Base-by-base conservation (phyloP, 1,140 invertebrate genomes). In the Sycophila sp. region DNA sequence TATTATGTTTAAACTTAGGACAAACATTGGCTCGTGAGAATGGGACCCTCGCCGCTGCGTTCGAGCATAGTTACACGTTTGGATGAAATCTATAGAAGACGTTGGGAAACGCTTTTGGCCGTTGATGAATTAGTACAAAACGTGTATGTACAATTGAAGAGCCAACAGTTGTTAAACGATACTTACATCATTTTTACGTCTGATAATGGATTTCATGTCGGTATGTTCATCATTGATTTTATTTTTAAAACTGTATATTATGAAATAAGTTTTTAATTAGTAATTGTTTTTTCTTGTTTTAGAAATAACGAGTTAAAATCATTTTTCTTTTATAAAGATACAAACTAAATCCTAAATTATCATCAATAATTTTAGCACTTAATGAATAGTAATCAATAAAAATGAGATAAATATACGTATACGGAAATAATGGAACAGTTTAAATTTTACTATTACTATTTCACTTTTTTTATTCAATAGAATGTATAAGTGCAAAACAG, bases 171-270 rank as follows among this genome's bases (percentile, higher is more conserved):
- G 2, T 78, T 95, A 6, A 82, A 93, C 5, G 88, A 94, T 75
- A 96, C 95, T 4, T 95, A 92, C 77, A 79, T 96, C 0, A 90
- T 96, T 51, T 94, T 92, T 75, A 93, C 94, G 0, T 96, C 94
- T 0, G 95, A 97, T 80, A 96, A 96, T 87, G 95, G 95, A 55
- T 97, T 92, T 84, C 95, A 97, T 86, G 86, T 96, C 77, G 94
- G 94, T 91, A 86, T 69, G 24, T 64, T 34, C 22, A 19, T 19
- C 36, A 24, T n/a, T 22, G 15, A 30, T 56, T 24, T 17, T 56
- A 17, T 2, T 11, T 4, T n/a, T 60, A 19, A 5, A 4, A 4
- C 30, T 11, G 1, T 2, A 32, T 17, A 40, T 15, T 69, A 34
- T 51, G 49, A 69, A 79, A 19, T 69, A 38, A 15, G 24, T 72